Evolutionary conservation across 2,888 invertebrate species (phyloP).

Genomic region (Drosophila dives): DNA sequence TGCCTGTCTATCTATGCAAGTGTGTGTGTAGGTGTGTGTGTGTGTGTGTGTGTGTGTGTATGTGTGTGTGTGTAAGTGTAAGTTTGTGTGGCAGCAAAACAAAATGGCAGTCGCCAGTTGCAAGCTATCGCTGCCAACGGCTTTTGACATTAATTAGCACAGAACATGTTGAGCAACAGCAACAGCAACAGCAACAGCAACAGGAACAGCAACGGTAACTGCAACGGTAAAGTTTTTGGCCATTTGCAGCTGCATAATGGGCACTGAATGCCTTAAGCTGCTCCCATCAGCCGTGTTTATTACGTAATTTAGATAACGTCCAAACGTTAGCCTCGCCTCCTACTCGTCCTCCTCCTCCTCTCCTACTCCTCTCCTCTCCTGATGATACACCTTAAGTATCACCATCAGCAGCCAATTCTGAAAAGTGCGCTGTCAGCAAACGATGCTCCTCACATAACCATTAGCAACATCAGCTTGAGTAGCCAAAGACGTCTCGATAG

Average conservation of each 20-base stretch:
- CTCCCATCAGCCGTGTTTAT: slow-evolving; percentile 56
- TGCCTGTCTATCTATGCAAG: slow-evolving; percentile 12
- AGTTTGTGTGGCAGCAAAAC: slow-evolving; percentile 39
- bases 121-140: slow-evolving; percentile 53
- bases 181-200: slow-evolving; percentile 29
- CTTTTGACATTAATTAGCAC: slow-evolving; percentile 77
- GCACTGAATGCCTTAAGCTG: slow-evolving; percentile 45
- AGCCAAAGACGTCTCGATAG: slow-evolving; percentile 37
- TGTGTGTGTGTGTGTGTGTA: slow-evolving; percentile 10
- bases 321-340: background rate
- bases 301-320: slow-evolving; percentile 57
- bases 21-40: background rate
- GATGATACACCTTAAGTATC: slow-evolving; percentile 3
- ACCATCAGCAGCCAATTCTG: slow-evolving; percentile 6
- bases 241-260: slow-evolving; percentile 73
- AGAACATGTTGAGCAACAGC: slow-evolving; percentile 60
- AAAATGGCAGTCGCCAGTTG: slow-evolving; percentile 54
- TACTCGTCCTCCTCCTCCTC: no score
- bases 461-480: slow-evolving; percentile 37
- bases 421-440: slow-evolving; percentile 49
- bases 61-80: slow-evolving; percentile 11
- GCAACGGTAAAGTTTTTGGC: slow-evolving; percentile 69
- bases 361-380: background rate
- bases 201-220: slow-evolving; percentile 52
- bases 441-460: slow-evolving; percentile 11